A percentile compares a stretch with the other conserved stretches of the same genome.
These are phyloP conservation scores for Rhinella marina DNA, from an alignment of 2,797 vertebrate species.

Conservation along the genomic window DNA sequence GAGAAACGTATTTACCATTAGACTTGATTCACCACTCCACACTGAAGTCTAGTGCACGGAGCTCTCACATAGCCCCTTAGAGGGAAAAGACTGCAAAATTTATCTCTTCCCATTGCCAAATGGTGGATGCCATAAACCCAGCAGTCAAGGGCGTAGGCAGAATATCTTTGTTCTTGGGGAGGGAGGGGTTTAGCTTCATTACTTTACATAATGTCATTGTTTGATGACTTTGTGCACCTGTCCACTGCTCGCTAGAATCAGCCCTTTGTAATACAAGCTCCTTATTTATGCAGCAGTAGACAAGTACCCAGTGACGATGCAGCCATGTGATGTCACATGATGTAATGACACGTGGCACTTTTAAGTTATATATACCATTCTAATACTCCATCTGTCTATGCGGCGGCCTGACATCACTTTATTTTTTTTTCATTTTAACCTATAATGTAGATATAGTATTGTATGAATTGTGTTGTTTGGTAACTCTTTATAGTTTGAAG, in stretches of 20 bases:
- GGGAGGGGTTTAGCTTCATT: background rate
- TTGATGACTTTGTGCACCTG: background rate
- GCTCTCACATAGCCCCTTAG: background rate
- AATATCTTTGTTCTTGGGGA: background rate
- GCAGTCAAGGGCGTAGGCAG: background rate
- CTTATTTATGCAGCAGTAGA: background rate
- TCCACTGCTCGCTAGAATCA: background rate
- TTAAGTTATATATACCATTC: background rate
- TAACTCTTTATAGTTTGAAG: background rate
- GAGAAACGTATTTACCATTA: background rate
- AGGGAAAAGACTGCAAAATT: background rate
- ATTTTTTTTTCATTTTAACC: background rate
- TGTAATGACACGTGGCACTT: background rate
- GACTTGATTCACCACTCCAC: conserved; percentile 1
- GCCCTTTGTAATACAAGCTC: background rate
- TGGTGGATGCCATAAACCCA: background rate
- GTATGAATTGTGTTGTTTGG: background rate
- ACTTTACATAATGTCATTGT: background rate
- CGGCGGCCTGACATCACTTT: background rate
- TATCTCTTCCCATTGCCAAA: background rate
- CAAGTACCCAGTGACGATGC: background rate
- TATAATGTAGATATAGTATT: conserved; percentile 41
- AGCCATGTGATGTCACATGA: background rate
- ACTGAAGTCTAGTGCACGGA: background rate
- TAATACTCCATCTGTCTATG: background rate